phyloP scores from a whole-genome alignment of 2,888 invertebrate genomes.

The Labia minor region DNA sequence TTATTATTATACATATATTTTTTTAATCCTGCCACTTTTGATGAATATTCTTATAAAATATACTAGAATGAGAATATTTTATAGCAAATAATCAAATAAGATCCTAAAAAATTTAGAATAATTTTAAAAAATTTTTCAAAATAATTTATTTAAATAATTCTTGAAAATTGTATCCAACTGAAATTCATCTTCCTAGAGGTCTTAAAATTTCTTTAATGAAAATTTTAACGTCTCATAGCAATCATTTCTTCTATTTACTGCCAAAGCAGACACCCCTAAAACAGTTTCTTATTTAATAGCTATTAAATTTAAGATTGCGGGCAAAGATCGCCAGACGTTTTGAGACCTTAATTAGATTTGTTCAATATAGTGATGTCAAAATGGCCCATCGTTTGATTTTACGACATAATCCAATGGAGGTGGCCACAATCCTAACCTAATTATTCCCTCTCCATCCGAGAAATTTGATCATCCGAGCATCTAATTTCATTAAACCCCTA shows the following conservation, averaged over 20 bases:
- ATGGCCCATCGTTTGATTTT: slow-evolving; percentile 2
- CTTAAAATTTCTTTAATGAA: not conserved
- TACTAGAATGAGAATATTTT: too few relatives aligned
- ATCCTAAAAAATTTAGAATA: too few relatives aligned
- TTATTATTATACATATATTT: too few relatives aligned
- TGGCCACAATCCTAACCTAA: not conserved
- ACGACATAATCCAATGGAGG: not conserved
- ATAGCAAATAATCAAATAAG: too few relatives aligned
- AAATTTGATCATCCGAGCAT: too few relatives aligned
- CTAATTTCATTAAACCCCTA: too few relatives aligned
- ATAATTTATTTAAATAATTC: too few relatives aligned
- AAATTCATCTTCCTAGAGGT: too few relatives aligned
- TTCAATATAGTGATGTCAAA: slow-evolving; percentile 7
- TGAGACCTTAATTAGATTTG: not conserved
- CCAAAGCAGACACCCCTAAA: not conserved
- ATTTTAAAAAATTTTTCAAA: too few relatives aligned
- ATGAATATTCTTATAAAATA: too few relatives aligned
- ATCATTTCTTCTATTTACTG: not conserved
- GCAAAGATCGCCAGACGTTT: not conserved
- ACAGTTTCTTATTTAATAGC: slow-evolving; percentile 3
- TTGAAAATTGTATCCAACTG: too few relatives aligned
- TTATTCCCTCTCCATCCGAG: not conserved
- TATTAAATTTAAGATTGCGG: slow-evolving; percentile 13
- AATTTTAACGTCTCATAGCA: not conserved
- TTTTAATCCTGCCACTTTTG: too few relatives aligned